phyloP scores from a whole-genome alignment of 2,888 invertebrate genomes.

The Lamellibrachia columna region DNA sequence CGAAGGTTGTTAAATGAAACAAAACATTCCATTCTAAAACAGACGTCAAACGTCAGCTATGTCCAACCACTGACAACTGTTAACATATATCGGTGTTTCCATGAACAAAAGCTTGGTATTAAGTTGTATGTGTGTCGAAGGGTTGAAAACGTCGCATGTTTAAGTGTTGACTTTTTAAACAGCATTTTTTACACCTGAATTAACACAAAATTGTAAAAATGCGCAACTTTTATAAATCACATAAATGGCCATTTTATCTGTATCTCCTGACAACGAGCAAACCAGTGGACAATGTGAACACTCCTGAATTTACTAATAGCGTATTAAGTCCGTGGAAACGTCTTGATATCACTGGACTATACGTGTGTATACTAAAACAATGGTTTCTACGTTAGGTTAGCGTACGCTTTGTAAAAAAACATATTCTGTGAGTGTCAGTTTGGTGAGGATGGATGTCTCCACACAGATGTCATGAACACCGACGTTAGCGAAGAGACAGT shows the following conservation, averaged over 20 bases:
- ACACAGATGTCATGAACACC: background rate
- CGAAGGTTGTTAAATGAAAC: no score
- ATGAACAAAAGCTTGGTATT: no score
- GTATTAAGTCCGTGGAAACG: background rate
- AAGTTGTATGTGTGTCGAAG: no score
- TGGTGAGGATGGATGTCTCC: background rate
- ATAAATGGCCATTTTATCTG: background rate
- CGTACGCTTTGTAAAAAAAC: background rate
- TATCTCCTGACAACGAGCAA: background rate
- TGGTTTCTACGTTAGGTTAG: background rate
- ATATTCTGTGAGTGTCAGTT: background rate
- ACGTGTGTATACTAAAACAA: background rate
- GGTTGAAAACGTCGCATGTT: no score
- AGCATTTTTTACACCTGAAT: no score
- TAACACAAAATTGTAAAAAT: no score
- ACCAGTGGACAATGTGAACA: background rate
- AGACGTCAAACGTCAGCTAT: no score
- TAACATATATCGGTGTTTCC: no score
- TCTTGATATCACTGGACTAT: background rate
- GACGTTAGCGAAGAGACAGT: background rate
- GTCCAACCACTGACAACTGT: no score
- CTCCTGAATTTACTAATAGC: background rate
- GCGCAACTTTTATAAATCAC: no score
- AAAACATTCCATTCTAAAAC: no score
- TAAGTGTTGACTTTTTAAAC: no score